Base-by-base conservation (phyloP, 2,797 vertebrate species). In the Pteronotus mesoamericanus region DNA sequence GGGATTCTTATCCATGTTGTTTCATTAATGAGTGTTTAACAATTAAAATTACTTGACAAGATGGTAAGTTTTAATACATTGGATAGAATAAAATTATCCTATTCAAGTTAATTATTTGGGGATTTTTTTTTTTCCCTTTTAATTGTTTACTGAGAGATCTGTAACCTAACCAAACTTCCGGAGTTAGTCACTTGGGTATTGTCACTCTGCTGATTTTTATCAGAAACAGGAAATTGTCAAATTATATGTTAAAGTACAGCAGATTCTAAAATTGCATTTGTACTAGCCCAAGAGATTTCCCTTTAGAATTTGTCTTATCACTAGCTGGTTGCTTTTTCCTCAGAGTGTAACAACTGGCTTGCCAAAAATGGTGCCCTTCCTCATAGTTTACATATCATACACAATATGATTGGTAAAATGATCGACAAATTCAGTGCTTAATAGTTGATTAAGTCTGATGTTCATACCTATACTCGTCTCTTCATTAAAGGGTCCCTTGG, bases 161-260 rank as follows among this genome's bases (percentile, higher is more conserved):
- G 71, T 95, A 96, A 77, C 95, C 51, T 89, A 95, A 42, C 95
- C 96, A 95, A 80, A 97, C 87, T 97, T 97, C 97, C 97, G 96
- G 96, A 96, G 86, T 96, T 92, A 94, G 96, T 96, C 86, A 96
- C 94, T 97, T 96, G 89, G 89, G 96, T 97, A 97, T 97, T 98
- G 96, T 97, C 94, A 96, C 66, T 91, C 92, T 96, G 91, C 93
- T 91, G 95, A 97, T 98, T 97, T 95, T 96, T 94, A 97, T 97
- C 97, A 96, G 97, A 95, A 98, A 96, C 97, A 98, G 97, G 97
- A 98, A 98, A 95, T 97, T 97, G 97, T 96, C 77, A 96, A 83
- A 77, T 83, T 96, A 79, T 89, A 85, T 96, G 89, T 96, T 91
- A 93, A 96, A 96, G 53, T 94, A 88, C 46, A 95, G 37, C 77